Conservation (phyloP, 2,888 invertebrate species). For the Didymodactylos carnosus region DNA sequence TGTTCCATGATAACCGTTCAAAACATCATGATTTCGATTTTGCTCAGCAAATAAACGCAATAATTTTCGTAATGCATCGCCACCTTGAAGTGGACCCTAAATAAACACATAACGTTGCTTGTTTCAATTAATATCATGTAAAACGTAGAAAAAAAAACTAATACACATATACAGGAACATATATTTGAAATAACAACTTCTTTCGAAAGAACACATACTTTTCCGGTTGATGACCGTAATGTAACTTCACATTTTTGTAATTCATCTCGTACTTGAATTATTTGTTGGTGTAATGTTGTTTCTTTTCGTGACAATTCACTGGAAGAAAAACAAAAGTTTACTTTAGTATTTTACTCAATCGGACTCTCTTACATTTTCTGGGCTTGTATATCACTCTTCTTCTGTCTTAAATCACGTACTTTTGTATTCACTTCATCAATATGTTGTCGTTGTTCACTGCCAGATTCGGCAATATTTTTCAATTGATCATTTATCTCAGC, state of each 20-base stretch:
- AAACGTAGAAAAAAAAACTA: background rate
- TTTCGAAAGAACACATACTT: no score
- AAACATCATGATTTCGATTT: slow-evolving; percentile 26
- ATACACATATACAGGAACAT: background rate
- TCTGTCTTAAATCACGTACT: slow-evolving; percentile 12
- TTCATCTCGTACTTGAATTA: slow-evolving; percentile 77
- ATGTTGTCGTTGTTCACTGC: slow-evolving; percentile 14
- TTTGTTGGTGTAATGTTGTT: slow-evolving; percentile 68
- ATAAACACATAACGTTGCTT: background rate
- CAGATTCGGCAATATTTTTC: slow-evolving; percentile 25
- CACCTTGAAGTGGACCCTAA: background rate
- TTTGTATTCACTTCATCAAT: slow-evolving; percentile 10
- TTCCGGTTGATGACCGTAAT: slow-evolving; percentile 82
- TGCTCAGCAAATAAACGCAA: background rate
- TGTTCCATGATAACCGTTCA: slow-evolving; percentile 68
- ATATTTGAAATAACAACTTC: no score
- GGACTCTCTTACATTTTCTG: slow-evolving; percentile 8
- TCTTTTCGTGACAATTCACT: slow-evolving; percentile 75
- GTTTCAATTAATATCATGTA: background rate
- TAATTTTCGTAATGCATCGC: slow-evolving; percentile 4
- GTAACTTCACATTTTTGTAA: slow-evolving; percentile 86
- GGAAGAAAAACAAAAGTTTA: background rate
- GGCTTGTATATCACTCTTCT: background rate
- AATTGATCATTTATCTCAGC: slow-evolving; percentile 48
- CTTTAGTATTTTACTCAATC: slow-evolving; percentile 13